phyloP scores from a whole-genome alignment of 2,888 invertebrate genomes.

The Agelastica alni region DNA sequence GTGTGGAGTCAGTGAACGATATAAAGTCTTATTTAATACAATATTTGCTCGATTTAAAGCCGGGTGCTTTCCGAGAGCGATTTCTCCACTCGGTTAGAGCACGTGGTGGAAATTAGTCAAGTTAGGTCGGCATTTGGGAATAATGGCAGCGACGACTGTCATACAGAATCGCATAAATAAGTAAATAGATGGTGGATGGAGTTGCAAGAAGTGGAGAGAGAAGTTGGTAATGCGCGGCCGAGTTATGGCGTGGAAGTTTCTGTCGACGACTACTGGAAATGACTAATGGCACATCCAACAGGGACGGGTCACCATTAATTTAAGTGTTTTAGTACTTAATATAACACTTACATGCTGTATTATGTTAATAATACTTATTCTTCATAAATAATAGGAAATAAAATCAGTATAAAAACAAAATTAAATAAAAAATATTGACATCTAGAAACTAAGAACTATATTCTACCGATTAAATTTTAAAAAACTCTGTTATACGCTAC shows the following conservation, averaged over 20 bases:
- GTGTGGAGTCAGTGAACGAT: too few relatives aligned
- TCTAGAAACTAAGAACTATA: too few relatives aligned
- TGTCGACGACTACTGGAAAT: constrained; percentile 22
- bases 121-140: constrained; percentile 48
- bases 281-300: constrained; percentile 24
- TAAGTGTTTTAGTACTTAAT: too few relatives aligned
- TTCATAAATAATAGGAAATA: too few relatives aligned
- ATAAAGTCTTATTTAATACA: too few relatives aligned
- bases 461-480: too few relatives aligned
- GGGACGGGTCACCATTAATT: constrained; percentile 17
- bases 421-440: too few relatives aligned
- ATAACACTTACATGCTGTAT: too few relatives aligned
- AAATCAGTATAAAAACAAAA: too few relatives aligned
- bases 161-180: constrained; percentile 48
- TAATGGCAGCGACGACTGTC: constrained; percentile 47
- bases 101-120: constrained; percentile 50
- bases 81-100: constrained; percentile 28
- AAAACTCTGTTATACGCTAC: too few relatives aligned
- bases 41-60: constrained; percentile 9
- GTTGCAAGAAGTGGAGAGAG: constrained; percentile 22
- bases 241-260: constrained; percentile 28
- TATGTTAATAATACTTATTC: too few relatives aligned
- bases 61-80: constrained; percentile 11
- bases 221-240: constrained; percentile 31
- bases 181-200: constrained; percentile 39